These are phyloP conservation scores for Ctenoplectra terminalis DNA, from an alignment of 1,140 invertebrate species.

Conservation along the genomic window DNA sequence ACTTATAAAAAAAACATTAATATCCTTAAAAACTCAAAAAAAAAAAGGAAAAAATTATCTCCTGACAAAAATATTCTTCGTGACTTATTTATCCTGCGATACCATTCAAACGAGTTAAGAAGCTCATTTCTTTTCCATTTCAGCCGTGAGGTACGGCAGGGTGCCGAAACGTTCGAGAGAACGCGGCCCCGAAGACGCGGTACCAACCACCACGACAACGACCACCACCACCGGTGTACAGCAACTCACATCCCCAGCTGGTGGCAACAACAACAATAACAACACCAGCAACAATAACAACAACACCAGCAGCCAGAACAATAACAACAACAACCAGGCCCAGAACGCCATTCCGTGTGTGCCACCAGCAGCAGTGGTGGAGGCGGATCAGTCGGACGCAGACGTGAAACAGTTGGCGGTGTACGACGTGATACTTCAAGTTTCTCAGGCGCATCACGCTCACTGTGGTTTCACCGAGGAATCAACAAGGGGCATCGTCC, in stretches of 20 bases:
- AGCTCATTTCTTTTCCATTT: conserved; percentile 65
- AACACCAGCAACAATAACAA: conserved; percentile 66
- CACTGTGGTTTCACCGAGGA: conserved; percentile 96
- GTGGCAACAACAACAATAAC: conserved; percentile 65
- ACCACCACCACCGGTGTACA: conserved; percentile 76
- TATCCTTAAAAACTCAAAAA: too few relatives aligned
- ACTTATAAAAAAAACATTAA: too few relatives aligned
- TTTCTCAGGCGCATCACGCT: conserved; percentile 94
- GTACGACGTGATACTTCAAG: conserved; percentile 93
- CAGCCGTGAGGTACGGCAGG: conserved; percentile 97
- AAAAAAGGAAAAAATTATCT: too few relatives aligned
- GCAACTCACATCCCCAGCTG: conserved; percentile 67
- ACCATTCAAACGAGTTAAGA: neutral
- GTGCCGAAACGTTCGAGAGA: conserved; percentile 97
- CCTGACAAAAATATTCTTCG: too few relatives aligned
- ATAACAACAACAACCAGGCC: conserved; percentile 70
- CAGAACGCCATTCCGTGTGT: conserved; percentile 74
- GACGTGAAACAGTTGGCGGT: conserved; percentile 86
- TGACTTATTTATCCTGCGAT: too few relatives aligned
- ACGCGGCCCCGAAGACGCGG: conserved; percentile 84
- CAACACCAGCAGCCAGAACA: conserved; percentile 59
- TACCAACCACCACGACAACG: conserved; percentile 75
- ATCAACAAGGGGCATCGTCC: conserved; percentile 87
- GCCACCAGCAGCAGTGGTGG: conserved; percentile 77
- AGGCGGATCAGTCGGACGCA: conserved; percentile 82